Evolutionary conservation across 1,140 invertebrate genomes (phyloP).

Genomic region (Lordiphosa stackelbergi): DNA sequence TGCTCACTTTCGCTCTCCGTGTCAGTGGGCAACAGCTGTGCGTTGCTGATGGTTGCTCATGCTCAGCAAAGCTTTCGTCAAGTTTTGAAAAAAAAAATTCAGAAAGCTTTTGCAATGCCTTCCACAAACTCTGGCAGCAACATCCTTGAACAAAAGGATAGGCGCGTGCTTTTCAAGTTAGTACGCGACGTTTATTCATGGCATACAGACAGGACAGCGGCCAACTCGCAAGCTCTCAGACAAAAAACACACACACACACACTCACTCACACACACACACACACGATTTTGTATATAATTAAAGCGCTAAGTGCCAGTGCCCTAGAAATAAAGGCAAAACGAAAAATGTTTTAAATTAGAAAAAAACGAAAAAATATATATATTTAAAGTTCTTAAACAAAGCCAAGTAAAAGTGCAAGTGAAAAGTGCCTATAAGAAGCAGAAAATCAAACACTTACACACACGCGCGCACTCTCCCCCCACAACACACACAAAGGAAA

Average conservation of each 20-base stretch:
- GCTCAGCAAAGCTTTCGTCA: conserved; percentile 51
- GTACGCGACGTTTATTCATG: conserved; percentile 67
- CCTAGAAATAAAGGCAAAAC: conserved; percentile 44
- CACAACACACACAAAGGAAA: conserved; percentile 51
- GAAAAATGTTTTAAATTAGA: conserved; percentile 23
- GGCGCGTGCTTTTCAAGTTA: conserved; percentile 54
- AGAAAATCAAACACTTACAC: conserved; percentile 38
- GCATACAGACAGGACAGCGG: conserved; percentile 52
- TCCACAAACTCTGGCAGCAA: conserved; percentile 49
- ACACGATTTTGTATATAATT: conserved; percentile 31
- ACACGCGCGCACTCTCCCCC: conserved; percentile 5
- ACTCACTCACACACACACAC: conserved; percentile 21
- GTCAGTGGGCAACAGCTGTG: conserved; percentile 31
- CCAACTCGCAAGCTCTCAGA: conserved; percentile 13
- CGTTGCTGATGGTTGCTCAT: neutral
- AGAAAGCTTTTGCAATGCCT: conserved; percentile 44
- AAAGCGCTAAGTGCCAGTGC: conserved; percentile 62
- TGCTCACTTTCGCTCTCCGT: conserved; percentile 47
- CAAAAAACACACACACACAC: conserved; percentile 20
- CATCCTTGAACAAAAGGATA: conserved; percentile 64
- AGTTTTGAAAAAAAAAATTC: conserved; percentile 21
- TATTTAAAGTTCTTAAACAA: neutral
- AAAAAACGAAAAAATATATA: neutral
- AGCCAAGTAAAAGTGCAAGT: conserved; percentile 57
- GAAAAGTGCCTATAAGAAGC: conserved; percentile 59